Conservation (phyloP, 2,113 vertebrate species). For the Hippocampus abdominalis region DNA sequence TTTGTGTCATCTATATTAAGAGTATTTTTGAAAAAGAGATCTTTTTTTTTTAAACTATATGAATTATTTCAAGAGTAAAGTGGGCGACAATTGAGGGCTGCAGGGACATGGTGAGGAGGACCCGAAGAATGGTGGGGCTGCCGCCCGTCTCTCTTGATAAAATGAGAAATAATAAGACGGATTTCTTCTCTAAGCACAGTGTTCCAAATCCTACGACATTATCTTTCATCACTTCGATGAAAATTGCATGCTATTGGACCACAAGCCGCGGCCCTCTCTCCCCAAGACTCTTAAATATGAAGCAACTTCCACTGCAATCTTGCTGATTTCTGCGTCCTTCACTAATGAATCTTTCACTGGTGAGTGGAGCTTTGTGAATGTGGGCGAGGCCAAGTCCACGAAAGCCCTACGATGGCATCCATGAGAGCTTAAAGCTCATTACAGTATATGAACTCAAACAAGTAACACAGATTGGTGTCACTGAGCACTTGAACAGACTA, state of each 20-base stretch:
- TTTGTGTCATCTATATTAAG: no score
- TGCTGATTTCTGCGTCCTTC: slow-evolving; percentile 63
- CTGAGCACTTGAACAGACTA: slow-evolving; percentile 40
- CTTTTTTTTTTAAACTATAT: no score
- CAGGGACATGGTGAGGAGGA: no score
- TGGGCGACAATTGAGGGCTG: no score
- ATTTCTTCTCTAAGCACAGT: slow-evolving; percentile 30
- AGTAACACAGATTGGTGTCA: slow-evolving; percentile 31
- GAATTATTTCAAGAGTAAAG: no score
- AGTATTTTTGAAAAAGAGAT: no score
- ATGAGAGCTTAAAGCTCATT: slow-evolving; percentile 49
- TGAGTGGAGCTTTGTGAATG: slow-evolving; percentile 16
- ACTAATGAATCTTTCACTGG: slow-evolving; percentile 66
- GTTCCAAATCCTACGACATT: slow-evolving; percentile 44
- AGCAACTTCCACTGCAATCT: slow-evolving; percentile 56
- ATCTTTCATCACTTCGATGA: slow-evolving; percentile 60
- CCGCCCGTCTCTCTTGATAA: no score
- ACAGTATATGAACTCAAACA: slow-evolving; percentile 47
- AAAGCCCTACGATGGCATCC: slow-evolving; percentile 37
- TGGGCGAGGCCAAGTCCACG: slow-evolving; percentile 3
- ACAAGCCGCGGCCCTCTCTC: slow-evolving; percentile 35
- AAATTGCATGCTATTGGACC: slow-evolving; percentile 57
- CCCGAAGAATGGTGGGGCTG: no score
- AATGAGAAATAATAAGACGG: slow-evolving; percentile 31
- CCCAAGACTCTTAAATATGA: slow-evolving; percentile 63